A percentile compares a stretch with the other conserved stretches of the same genome.
These are phyloP conservation scores for Dermolepida albohirtum DNA, from an alignment of 2,888 invertebrate genomes.

Conservation along the genomic window DNA sequence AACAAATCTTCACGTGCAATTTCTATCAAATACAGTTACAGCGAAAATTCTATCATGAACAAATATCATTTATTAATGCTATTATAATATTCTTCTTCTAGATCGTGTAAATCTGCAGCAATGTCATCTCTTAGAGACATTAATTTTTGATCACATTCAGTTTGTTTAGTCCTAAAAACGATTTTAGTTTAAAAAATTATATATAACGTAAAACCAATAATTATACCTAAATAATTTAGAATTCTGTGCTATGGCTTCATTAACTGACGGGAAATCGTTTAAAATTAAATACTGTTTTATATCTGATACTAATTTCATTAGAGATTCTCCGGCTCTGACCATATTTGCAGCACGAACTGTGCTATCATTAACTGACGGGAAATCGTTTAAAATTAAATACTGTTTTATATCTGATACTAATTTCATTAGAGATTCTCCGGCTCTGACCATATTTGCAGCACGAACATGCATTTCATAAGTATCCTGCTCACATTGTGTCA, in stretches of 20 bases:
- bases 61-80: constrained; percentile 79
- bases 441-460: constrained; percentile 88
- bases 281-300: constrained; percentile 97
- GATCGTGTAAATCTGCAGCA: constrained; percentile 91
- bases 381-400: constrained; percentile 97
- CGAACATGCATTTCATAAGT: constrained; percentile 95
- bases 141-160: constrained; percentile 92
- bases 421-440: constrained; percentile 97
- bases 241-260: constrained; percentile 96
- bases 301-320: constrained; percentile 97
- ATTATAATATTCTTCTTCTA: constrained; percentile 94
- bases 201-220: constrained; percentile 1
- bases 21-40: neutral
- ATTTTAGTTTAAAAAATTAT: neutral
- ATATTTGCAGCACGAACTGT: constrained; percentile 95
- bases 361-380: constrained; percentile 98
- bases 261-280: constrained; percentile 98
- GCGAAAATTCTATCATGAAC: neutral
- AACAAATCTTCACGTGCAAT: too few species aligned
- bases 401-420: constrained; percentile 98
- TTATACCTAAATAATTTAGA: constrained; percentile 79
- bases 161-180: constrained; percentile 81
- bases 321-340: constrained; percentile 94
- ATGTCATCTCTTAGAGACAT: constrained; percentile 94
- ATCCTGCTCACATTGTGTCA: constrained; percentile 95